Evolutionary conservation across 2,797 vertebrate species (phyloP).

Genomic region (Neosilurus mollespiculum): DNA sequence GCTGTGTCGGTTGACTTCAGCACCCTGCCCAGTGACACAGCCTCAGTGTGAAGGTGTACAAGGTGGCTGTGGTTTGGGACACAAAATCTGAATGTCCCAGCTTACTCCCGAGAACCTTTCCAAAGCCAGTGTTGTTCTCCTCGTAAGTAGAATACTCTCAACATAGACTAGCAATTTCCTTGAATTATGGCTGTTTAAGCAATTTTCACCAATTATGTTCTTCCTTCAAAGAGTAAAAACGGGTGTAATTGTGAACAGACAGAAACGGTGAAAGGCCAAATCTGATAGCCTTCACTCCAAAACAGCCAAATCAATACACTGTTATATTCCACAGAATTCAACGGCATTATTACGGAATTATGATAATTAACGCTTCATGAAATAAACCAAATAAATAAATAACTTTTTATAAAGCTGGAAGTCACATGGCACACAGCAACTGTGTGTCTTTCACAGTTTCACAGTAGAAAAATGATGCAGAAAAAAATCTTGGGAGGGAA

Average conservation of each 20-base stretch:
- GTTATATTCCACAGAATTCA: background rate
- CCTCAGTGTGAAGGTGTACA: background rate
- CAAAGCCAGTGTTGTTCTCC: background rate
- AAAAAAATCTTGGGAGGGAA: background rate
- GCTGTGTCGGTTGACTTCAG: background rate
- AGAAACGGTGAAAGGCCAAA: slow-evolving; percentile 5
- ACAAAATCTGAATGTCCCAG: background rate
- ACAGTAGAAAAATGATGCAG: background rate
- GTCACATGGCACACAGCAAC: background rate
- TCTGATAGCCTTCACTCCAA: slow-evolving; percentile 7
- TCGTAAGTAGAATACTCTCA: background rate
- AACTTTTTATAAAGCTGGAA: background rate
- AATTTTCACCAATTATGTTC: background rate
- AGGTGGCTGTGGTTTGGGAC: background rate
- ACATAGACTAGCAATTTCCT: background rate
- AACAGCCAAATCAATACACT: background rate
- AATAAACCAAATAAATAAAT: background rate
- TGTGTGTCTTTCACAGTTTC: background rate
- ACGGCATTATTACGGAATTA: background rate
- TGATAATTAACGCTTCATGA: no score
- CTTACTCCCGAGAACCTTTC: background rate
- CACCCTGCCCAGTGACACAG: background rate
- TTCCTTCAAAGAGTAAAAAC: background rate
- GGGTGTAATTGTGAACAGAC: background rate
- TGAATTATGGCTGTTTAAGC: slow-evolving; percentile 5